Base-by-base conservation (phyloP, 2,113 vertebrate species). In the Aspiorhynchus laticeps region DNA sequence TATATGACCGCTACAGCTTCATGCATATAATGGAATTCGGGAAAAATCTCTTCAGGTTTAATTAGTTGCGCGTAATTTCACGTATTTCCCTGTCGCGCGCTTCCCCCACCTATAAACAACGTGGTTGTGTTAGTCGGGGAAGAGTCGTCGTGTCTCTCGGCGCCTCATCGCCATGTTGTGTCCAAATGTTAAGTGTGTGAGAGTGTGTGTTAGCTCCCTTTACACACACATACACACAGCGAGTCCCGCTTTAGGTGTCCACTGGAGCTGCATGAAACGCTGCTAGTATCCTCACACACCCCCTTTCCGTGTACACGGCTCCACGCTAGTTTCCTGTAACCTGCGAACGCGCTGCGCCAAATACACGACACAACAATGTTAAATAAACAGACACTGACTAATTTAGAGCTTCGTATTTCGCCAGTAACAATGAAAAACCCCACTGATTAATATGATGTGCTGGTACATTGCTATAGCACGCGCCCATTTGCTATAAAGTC, bases 161-260 rank as follows among this genome's bases (percentile, higher is more conserved):
- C 93, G 93, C 92, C 93, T 91, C 94, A 95, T 95, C 95, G 95
- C 95, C 95, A 96, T 96, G 94, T 95, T 96, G 93, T 93, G 90
- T 93, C 91, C 93, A 91, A 94, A 91, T 91, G 92, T 92, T 91
- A 90, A 92, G 69, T 85, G 89, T 87, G 59, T 61, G 82, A 48
- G 92, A 83, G 83, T 82, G 88, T 88, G 93, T 89, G 91, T 91
- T 89, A 83, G 90, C 90, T 91, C 88, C 91, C 82, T 56, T 69
- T 61, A 33, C 76, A 71, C 84, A 51, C 79, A 56, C 53, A 8
- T 19, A 56, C 19, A 59, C 73, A 41, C 91, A 91, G 88, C 90
- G 91, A 91, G 80, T 88, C 88, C 79, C 77, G 76, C 86, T 89
- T 90, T 87, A 85, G 85, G 85, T 91, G 88, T 92, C 91, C 84